Evolutionary conservation across 2,113 vertebrate species (phyloP), one percentile per base, ranked within the genome.

Genomic region (Plotosus lineatus): DNA sequence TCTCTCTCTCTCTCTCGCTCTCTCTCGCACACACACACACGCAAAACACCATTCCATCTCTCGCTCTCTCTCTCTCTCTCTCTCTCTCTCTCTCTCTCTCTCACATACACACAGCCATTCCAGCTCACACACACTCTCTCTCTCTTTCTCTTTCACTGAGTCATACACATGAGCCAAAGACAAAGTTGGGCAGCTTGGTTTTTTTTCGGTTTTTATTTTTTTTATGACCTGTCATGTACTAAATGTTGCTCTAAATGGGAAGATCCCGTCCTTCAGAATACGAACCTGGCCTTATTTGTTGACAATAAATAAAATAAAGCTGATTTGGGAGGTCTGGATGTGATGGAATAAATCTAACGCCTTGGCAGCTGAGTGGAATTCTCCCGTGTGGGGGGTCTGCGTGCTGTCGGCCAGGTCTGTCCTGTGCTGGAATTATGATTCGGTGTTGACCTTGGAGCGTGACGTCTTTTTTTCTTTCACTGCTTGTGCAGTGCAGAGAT

Each of bases 361-460:
- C 40, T 66, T 75, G 33, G 60, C 19, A 3, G 28, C 31, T 42
- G 28, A 21, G 53, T 80, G 53, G 60, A 60, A 80, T 72, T 61
- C 40, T 74, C 56, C 17, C n/a, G n/a, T 50, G 21, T 63, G 78
- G 44, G 69, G 79, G 65, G 68, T 61, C 55, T 19, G 55, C 19
- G 28, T 36, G 55, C 38, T 48, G 56, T 72, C 3, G n/a, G 53
- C 26, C 61, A 56, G 50, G 69, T 53, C 53, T 65, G 75, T 73
- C 46, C 28, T 50, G 51, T 75, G n/a, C 55, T 66, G 10, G 40
- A 53, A 65, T 48, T 28, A 51, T 53, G 28, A 46, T 40, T 80
- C 69, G 48, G n/a, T 6, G 6, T 61, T 81, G 75, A 79, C 78
- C 81, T 80, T 83, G 81, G 77, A 85, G 71, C 72, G 15, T 58